Evolutionary conservation across 2,888 invertebrate genomes (phyloP).

Genomic region (Hydroisotoma schaefferi): DNA sequence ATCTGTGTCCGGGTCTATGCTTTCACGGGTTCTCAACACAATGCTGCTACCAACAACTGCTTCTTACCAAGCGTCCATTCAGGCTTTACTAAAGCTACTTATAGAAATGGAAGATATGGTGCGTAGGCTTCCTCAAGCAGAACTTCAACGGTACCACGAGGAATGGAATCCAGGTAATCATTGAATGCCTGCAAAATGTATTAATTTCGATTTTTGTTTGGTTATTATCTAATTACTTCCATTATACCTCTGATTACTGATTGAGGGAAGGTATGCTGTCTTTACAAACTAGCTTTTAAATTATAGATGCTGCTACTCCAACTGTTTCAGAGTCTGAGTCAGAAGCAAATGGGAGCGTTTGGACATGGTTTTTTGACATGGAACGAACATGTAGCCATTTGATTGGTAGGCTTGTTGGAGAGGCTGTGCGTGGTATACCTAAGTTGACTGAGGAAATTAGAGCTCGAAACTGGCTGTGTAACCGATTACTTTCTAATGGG

Average conservation of each 20-base stretch:
- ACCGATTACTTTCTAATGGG: slow-evolving; percentile 53
- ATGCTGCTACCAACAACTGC: slow-evolving; percentile 56
- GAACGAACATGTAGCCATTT: slow-evolving; percentile 61
- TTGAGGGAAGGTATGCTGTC: background rate
- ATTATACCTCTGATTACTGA: too few relatives aligned
- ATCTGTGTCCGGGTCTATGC: slow-evolving; percentile 60
- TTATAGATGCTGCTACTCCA: slow-evolving; percentile 53
- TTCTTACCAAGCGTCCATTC: slow-evolving; percentile 33
- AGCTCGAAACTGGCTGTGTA: slow-evolving; percentile 55
- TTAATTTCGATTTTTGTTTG: too few relatives aligned
- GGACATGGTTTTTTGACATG: slow-evolving; percentile 61
- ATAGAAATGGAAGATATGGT: slow-evolving; percentile 49
- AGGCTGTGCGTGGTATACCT: slow-evolving; percentile 57
- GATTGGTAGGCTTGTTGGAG: slow-evolving; percentile 60
- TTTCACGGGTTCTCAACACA: slow-evolving; percentile 59
- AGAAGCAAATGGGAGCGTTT: slow-evolving; percentile 50
- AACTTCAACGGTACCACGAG: slow-evolving; percentile 38
- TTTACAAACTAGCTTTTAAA: background rate
- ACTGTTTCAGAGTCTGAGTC: slow-evolving; percentile 54
- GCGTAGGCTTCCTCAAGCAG: slow-evolving; percentile 34
- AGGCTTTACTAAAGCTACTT: slow-evolving; percentile 52
- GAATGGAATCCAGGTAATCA: slow-evolving; percentile 38
- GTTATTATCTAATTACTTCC: background rate
- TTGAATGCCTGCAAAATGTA: background rate
- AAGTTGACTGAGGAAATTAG: slow-evolving; percentile 54